Conservation (phyloP, 2,888 invertebrate genomes). For the Synanthedon formicaeformis region DNA sequence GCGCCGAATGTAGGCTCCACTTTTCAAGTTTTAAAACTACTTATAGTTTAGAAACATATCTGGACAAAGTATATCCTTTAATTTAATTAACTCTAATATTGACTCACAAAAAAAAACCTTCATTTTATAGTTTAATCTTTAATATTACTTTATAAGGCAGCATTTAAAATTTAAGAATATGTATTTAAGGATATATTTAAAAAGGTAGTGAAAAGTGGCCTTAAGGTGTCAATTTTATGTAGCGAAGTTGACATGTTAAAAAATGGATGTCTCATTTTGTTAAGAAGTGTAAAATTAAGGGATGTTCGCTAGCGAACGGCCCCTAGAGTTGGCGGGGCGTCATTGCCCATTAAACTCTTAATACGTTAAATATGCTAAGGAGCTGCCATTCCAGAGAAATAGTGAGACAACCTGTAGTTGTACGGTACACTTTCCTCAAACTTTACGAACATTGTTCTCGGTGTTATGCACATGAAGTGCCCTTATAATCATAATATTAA, state of each 20-base stretch:
- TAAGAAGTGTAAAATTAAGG: constrained; percentile 46
- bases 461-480: background rate
- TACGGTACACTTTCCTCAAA: background rate
- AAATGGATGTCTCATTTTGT: constrained; percentile 23
- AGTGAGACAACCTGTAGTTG: constrained; percentile 8
- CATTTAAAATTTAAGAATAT: no score
- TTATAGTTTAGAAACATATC: no score
- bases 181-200: no score
- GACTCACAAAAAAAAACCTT: no score
- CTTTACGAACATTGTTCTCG: background rate
- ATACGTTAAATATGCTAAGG: constrained; percentile 62
- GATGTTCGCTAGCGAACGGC: constrained; percentile 12
- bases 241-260: constrained; percentile 17
- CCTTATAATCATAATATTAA: no score
- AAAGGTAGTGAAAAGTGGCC: no score
- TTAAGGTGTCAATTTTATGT: constrained; percentile 1
- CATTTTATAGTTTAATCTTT: no score
- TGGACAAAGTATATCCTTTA: no score
- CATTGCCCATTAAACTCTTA: constrained; percentile 60
- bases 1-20: no score
- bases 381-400: constrained; percentile 35
- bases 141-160: no score
- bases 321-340: constrained; percentile 29
- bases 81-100: no score
- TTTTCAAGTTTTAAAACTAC: no score